A percentile compares a stretch with the other conserved stretches of the same genome.
Conservation (phyloP, 2,888 invertebrate species). For the Ichneumoninae sp. region DNA sequence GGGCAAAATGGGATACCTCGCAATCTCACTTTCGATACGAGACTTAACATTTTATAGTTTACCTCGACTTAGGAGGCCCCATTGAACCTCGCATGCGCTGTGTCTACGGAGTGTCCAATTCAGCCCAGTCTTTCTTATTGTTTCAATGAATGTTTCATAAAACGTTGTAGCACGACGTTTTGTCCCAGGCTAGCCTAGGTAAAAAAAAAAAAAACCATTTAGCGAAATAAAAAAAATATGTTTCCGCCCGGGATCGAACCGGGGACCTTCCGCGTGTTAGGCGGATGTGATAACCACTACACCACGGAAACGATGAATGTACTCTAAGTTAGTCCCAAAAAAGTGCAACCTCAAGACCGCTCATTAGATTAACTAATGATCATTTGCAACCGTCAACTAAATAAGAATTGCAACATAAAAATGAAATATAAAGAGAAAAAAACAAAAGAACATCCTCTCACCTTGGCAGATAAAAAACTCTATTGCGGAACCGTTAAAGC, state of each 20-base stretch:
- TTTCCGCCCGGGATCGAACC: conserved; percentile 81
- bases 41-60: neutral
- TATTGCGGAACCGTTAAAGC: neutral
- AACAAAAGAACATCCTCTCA: neutral
- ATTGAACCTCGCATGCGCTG: neutral
- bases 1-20: neutral
- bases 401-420: neutral
- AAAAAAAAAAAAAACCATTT: neutral
- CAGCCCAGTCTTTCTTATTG: neutral
- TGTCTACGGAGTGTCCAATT: neutral
- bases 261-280: conserved; percentile 91
- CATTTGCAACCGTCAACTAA: too few relatives aligned
- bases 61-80: neutral
- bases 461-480: neutral
- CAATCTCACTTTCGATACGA: neutral
- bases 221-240: conserved; percentile 78
- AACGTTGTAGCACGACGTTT: neutral
- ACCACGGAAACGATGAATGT: conserved; percentile 89
- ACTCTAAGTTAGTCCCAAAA: neutral
- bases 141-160: neutral
- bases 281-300: conserved; percentile 97
- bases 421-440: neutral
- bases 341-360: neutral
- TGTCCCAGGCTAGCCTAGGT: neutral
- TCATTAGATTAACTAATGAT: neutral